phyloP scores from a whole-genome alignment of 1,140 invertebrate species.

The Meloidogyne floridensis region DNA sequence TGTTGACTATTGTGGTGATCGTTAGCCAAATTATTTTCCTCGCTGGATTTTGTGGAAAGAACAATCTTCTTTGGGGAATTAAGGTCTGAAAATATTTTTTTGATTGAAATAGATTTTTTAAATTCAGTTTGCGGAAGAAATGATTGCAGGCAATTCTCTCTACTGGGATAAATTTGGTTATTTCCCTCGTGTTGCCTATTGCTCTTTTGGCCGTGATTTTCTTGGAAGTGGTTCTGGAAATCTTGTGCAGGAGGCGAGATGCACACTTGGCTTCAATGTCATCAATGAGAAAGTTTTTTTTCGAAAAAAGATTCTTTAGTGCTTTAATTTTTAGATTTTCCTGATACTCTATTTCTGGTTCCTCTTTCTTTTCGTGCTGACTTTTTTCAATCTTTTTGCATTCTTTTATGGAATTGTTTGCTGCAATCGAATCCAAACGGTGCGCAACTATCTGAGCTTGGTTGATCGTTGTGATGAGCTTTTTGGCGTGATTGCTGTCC shows the following conservation, averaged over 20 bases:
- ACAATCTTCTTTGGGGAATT: conserved; percentile 4
- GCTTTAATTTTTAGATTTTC: conserved; percentile 9
- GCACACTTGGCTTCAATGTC: conserved; percentile 15
- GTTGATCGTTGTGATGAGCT: background rate
- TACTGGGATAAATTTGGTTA: conserved; percentile 8
- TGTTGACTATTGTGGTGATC: conserved; percentile 20
- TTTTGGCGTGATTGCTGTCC: background rate
- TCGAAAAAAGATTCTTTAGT: background rate
- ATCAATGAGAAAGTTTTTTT: conserved; percentile 30
- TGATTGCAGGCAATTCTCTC: background rate
- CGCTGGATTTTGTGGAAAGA: conserved; percentile 16
- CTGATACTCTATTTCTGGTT: conserved; percentile 21
- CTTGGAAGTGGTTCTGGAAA: conserved; percentile 9
- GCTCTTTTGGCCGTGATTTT: conserved; percentile 20
- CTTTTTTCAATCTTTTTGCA: background rate
- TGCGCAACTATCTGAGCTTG: background rate
- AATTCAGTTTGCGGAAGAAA: background rate
- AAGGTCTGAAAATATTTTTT: conserved; percentile 3
- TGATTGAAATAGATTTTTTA: background rate
- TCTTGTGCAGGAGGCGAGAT: conserved; percentile 11
- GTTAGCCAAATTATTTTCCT: conserved; percentile 18
- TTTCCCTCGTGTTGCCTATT: conserved; percentile 25
- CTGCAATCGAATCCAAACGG: background rate
- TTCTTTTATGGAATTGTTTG: background rate
- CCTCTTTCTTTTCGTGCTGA: background rate